Evolutionary conservation across 2,888 invertebrate genomes (phyloP), one percentile per base, ranked within the genome.

Genomic region (Eristalis tenax): DNA sequence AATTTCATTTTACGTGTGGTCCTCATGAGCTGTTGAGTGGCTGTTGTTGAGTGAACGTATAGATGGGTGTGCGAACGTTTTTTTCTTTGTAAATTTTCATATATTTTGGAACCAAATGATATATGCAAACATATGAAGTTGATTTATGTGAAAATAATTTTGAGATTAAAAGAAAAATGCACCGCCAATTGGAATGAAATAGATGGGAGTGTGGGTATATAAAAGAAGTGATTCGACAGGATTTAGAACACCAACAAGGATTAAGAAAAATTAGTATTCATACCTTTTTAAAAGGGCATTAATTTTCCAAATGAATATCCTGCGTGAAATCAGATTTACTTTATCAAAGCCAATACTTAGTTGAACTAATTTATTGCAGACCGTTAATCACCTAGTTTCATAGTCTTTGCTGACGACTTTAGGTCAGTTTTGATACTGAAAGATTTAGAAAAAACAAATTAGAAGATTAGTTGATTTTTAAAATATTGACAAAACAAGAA

Each of bases 401-500:
- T 64, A 73, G 32, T 85, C 65, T 80, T 84, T 74, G 70, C 83
- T 86, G 83, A 86, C 86, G 86, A 83, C 78, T 86, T 82, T 83
- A 57, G 56, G 83, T 83, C 82, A 86, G 86, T 83, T 86, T 83
- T 61, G 71, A 83, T 78, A 87, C 86, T 87, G 86, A 79, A 87
- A 86, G 65, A 71, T 78, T 78, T 32, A 70, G 74, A 78, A 73
- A 73, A 32, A 73, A 63, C 43, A 32, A 22, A 56, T 50, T 50
- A 43, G 43, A 50, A 69, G 23, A 26, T 59, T 59, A 50, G 50
- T 50, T 18, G 18, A 18, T 50, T 18, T n/a, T 18, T 18, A 18
- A 18, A 50, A 18, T 18, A 18, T 50, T 50, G 18, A 15, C 15
- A 43, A 43, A 50, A 15, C 15, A 18, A 43, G 1, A 50, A 1